Evolutionary conservation across 2,888 invertebrate species (phyloP), one percentile per base, ranked within the genome.

Genomic region (Cerastis leucographa): DNA sequence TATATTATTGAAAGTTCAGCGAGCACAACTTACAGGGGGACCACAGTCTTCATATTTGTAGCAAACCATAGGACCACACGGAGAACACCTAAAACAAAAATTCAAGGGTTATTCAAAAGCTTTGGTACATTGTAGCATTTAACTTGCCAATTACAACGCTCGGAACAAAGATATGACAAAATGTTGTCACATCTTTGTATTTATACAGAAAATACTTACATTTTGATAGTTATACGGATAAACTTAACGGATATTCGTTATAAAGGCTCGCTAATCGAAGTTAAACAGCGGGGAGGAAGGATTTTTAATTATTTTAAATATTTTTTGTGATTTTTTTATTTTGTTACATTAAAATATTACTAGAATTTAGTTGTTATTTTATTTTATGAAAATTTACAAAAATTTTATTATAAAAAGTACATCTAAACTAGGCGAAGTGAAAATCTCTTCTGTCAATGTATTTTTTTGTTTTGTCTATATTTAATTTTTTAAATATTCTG

Each of bases 41-140:
- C 97, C 97, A 84, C 95, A 96, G 87, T 97, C 97, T 93, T 97
- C 96, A 86, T 97, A 97, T 93, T 95, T 96, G 87, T 97, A 97
- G 88, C 97, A 97, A 80, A 96, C 95, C 94, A 95, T 95, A 76
- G 95, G 96, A 81, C 96, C 95, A 91, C 96, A 96, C 68, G 96
- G 96, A 67, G 95, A 93, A 93, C 96, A 96, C 96, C 96, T 89
- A 73, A 92, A 93, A 69, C 22, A 70, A 29, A 17, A 66, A 72
- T 71, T 71, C 7, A 44, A 67, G 8, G 1, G 59, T 46, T 59
- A 19, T 17, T 56, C 11, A 49, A 19, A 7, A 40, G 12, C 35
- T 25, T 9, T 12, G 14, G 54, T 25, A 25, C 25, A 46, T 8
- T 12, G 22, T 35, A 25, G 14, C 8, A 19, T 35, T 76, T 29